Conservation (phyloP, 2,888 invertebrate genomes). For the Nephrotoma flavescens region DNA sequence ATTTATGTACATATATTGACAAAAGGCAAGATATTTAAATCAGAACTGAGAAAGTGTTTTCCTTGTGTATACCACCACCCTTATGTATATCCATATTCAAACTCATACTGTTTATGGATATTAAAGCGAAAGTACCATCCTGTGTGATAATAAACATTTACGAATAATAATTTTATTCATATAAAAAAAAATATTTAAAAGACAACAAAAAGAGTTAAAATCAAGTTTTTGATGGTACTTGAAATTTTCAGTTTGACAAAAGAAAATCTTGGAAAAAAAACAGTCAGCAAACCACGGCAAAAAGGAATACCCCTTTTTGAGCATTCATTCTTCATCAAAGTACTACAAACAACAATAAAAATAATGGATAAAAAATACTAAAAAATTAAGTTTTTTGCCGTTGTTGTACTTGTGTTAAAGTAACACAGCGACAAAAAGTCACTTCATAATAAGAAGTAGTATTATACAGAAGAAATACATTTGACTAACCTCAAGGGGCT, state of each 20-base stretch:
- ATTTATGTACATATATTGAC: not conserved
- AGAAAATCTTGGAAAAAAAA: not conserved
- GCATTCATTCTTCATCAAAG: not conserved
- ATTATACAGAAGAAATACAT: not conserved
- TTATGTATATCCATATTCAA: not conserved
- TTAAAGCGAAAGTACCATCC: not conserved
- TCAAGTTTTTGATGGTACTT: not conserved
- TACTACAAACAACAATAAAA: not conserved
- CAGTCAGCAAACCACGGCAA: not conserved
- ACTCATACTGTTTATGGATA: not conserved
- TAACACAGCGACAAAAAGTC: not conserved
- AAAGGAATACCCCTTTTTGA: not conserved
- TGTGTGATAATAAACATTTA: not conserved
- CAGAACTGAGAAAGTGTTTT: not conserved
- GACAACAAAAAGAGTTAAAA: not conserved
- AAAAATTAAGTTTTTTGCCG: not conserved
- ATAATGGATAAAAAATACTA: not conserved
- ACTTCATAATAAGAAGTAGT: not conserved
- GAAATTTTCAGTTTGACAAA: not conserved
- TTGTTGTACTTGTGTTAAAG: not conserved
- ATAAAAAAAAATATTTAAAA: not conserved
- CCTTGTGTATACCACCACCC: too few relatives aligned
- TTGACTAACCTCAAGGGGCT: not conserved
- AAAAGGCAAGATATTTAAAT: not conserved
- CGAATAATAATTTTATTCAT: not conserved